Evolutionary conservation across 2,888 invertebrate species (phyloP), one percentile per base, ranked within the genome.

Genomic region (Pedicia rivosa): DNA sequence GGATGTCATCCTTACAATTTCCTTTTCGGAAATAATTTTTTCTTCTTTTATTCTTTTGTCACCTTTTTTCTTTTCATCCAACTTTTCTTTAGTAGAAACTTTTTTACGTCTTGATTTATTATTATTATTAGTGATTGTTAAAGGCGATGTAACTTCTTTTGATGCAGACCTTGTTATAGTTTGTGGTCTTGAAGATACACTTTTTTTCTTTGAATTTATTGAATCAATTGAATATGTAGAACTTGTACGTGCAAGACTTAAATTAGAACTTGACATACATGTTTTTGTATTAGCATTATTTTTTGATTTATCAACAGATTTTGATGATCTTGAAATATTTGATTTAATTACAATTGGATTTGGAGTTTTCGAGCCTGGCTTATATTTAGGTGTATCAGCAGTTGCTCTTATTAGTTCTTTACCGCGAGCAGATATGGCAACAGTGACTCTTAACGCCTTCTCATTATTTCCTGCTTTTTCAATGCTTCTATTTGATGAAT

Each of bases 361-460:
- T 5, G 4, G 5, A 10, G 8, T 16, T 19, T 5, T 25, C 6
- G n/a, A n/a, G n/a, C n/a, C n/a, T n/a, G 16, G 13, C 7, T 34
- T 17, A 35, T 27, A 35, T 17, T 35, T 35, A 12, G 32, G 13
- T 4, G 37, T 32, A 19, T 41, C 34, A 3, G 38, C 43, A 12
- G 45, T 44, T 16, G 44, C 36, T 24, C 46, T 33, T 14, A 45
- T 33, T 13, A 46, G 36, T 38, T 46, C 48, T 36, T 44, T 45
- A 6, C 46, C 46, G 33, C 46, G 43, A 4, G 46, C 40, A 49
- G 50, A 48, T 31, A 64, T 57, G 1, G 62, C 57, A 3, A 63
- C 61, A 24, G 62, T 57, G 2, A 64, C 61, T 36, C 64, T 65
- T 24, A 64, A 39, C 2, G 56, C 50, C 46, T 65, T 66, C 15